A percentile compares a stretch with the other conserved stretches of the same genome.
Conservation (phyloP, 1,140 invertebrate genomes). For the Meloidogyne chitwoodi region DNA sequence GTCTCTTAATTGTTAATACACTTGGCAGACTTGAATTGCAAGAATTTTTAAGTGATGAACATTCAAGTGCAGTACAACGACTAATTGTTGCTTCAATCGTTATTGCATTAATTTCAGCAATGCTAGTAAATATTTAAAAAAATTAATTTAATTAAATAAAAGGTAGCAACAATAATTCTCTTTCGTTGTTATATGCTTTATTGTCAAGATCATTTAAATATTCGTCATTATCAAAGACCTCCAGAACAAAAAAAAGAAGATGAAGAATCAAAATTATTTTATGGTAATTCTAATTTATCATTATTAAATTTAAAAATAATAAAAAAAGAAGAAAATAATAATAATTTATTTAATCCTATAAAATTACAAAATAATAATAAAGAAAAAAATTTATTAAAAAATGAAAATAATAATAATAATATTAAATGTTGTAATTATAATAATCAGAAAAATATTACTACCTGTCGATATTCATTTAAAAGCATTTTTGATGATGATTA, state of each 20-base stretch:
- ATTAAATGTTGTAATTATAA: background rate
- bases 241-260: background rate
- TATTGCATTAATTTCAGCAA: conserved; percentile 20
- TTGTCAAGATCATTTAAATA: conserved; percentile 30
- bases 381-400: background rate
- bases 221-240: conserved; percentile 28
- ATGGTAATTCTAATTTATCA: background rate
- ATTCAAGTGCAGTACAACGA: conserved; percentile 22
- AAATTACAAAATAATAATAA: background rate
- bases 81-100: conserved; percentile 20
- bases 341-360: background rate
- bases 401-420: background rate
- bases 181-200: conserved; percentile 36
- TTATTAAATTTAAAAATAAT: background rate
- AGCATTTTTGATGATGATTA: background rate
- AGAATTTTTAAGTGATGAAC: background rate
- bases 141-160: background rate
- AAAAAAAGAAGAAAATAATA: background rate
- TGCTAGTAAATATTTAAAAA: conserved; percentile 19
- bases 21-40: conserved; percentile 7
- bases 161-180: conserved; percentile 24
- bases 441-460: background rate
- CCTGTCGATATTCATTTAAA: background rate
- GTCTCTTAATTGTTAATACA: background rate
- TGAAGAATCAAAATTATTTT: background rate